A percentile compares a stretch with the other conserved stretches of the same genome.
phyloP scores from a whole-genome alignment of 2,113 vertebrate genomes.

The Donacobius atricapilla region DNA sequence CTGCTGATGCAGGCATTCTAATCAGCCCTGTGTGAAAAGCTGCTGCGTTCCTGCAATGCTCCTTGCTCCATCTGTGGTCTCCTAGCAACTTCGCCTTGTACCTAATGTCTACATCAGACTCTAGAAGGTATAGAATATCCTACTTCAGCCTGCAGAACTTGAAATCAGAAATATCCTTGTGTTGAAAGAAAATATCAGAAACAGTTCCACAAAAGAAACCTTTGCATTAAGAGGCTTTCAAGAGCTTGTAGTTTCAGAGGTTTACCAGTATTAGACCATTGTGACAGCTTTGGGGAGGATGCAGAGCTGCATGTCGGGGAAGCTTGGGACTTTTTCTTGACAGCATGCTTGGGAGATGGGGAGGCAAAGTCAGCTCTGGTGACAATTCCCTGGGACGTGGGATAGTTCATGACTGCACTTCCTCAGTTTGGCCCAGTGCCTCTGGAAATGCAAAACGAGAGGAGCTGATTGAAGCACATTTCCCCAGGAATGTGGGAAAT shows the following conservation, averaged over 20 bases:
- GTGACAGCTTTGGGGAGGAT: background rate
- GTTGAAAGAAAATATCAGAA: background rate
- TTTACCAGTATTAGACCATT: background rate
- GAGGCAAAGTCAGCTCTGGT: background rate
- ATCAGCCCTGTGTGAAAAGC: constrained; percentile 50
- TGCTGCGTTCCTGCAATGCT: background rate
- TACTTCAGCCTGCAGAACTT: constrained; percentile 2
- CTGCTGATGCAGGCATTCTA: constrained; percentile 31
- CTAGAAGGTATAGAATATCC: constrained; percentile 13
- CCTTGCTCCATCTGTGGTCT: constrained; percentile 58
- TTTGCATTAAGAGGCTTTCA: background rate
- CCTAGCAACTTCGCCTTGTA: constrained; percentile 63
- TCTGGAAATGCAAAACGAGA: background rate
- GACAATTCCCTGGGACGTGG: background rate
- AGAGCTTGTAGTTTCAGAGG: background rate
- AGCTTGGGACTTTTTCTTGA: background rate
- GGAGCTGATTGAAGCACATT: background rate
- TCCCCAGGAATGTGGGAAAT: background rate
- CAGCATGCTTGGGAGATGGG: background rate
- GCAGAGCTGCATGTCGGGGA: rapidly evolving
- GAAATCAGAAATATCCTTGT: background rate
- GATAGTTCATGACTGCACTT: background rate
- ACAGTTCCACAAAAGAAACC: background rate
- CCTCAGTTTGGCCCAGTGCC: background rate
- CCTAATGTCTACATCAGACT: constrained; percentile 48